Base-by-base conservation (phyloP, 1,140 invertebrate genomes). In the Drosophila neocordata region DNA sequence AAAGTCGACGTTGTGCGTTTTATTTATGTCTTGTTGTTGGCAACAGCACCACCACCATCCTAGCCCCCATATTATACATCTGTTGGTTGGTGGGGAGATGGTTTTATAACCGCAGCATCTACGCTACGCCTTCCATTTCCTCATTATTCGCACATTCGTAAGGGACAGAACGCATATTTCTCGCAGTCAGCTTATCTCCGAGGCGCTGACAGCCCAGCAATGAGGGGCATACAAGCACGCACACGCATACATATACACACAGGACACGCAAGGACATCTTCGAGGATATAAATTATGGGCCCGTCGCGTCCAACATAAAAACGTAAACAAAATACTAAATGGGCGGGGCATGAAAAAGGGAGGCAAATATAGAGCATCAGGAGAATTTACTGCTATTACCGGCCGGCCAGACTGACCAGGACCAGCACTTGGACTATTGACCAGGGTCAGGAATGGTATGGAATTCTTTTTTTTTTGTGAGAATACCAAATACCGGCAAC, bases 131-230 rank as follows among this genome's bases (percentile, higher is more conserved):
- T 85, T 77, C 77, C 81, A 75, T 65, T 77, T 83, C 71, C 79
- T 85, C 82, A 85, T 85, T 85, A 85, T 85, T 85, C 74, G 78
- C 82, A 87, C 82, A 85, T 85, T 85, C 82, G 65, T 66, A 75
- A 58, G 71, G 72, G 58, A 60, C 57, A 52, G 60, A 55, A 55
- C 73, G 72, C 82, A 87, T 85, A 85, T 82, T 85, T 85, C 78
- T 87, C 71, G 67, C 78, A 87, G 82, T 85, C 82, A 82, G 82
- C 82, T 85, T 85, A 85, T 85, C 82, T 85, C 59, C 12, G 38
- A 78, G 82, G 78, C 82, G 82, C 82, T 85, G 82, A 85, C 82
- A 85, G 82, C 34, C 34, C 82, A 67, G 82, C 81, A 69, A 82
- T 70, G 75, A 69, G 80, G 66, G 63, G 51, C 62, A 51, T 31